Evolutionary conservation across 2,888 invertebrate species (phyloP), one percentile per base, ranked within the genome.

Genomic region (Andrena marginata): DNA sequence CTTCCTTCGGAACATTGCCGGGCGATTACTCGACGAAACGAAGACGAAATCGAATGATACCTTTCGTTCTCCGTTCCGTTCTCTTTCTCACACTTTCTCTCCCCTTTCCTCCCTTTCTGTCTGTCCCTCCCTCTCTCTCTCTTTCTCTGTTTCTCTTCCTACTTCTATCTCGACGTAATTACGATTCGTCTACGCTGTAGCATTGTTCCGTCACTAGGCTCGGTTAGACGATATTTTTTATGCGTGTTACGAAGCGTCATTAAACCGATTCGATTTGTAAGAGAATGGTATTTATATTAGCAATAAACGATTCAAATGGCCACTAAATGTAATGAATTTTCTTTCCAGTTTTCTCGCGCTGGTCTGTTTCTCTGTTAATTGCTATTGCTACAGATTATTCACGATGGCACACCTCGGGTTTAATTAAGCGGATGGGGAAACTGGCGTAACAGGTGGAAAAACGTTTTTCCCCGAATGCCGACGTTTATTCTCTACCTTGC

Each of bases 231-330:
- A 84, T 88, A 87, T 87, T 90, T 88, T 89, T 89, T 87, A 86
- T 80, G 89, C 82, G 78, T 72, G 73, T 86, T 84, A 81, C 48
- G 82, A 69, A 80, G 76, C 59, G 81, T 78, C 74, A 86, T 78
- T 80, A 77, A 69, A 77, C 82, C 80, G 82, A 86, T 81, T 84
- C 80, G 82, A 88, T 90, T 87, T 88, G 85, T 88, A 88, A 88
- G 70, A 88, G 85, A 88, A 87, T 84, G 89, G 88, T 90, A 90
- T 90, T 90, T 89, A 90, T 90, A 90, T 85, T 88, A 88, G 90
- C 87, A 90, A 89, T 89, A 88, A 90, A 91, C 69, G 69, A 79
- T 83, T 73, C 76, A 70, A 79, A 79, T 69, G 79, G 54, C 48
- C 71, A 72, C 73, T 56, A 20, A 29, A 68, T 3, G 5, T 48